A percentile compares a stretch with the other conserved stretches of the same genome.
These are phyloP conservation scores for Boloria euphrosyne DNA, from an alignment of 2,888 invertebrate genomes.

Conservation along the genomic window DNA sequence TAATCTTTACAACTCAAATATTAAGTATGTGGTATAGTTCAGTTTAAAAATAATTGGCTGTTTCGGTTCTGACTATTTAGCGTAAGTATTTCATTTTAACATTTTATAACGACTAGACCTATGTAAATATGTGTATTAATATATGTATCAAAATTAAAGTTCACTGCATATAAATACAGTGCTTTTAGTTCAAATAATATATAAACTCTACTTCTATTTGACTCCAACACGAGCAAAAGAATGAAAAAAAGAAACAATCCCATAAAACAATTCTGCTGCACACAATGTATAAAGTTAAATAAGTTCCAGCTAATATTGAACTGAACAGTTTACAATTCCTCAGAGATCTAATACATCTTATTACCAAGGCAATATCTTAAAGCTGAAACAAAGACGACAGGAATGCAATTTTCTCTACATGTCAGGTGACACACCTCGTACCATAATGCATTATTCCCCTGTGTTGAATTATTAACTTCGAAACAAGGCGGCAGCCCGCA, in stretches of 20 bases:
- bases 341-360: constrained; percentile 32
- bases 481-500: constrained; percentile 16
- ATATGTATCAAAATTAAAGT: too few species aligned
- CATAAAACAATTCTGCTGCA: background rate
- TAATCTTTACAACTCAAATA: constrained; percentile 12
- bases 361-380: constrained; percentile 31
- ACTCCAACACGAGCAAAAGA: too few species aligned
- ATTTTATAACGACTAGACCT: too few species aligned
- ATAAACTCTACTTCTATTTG: background rate
- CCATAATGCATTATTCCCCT: constrained; percentile 38
- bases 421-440: constrained; percentile 38
- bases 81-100: too few species aligned
- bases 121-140: too few species aligned
- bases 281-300: constrained; percentile 2
- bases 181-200: background rate
- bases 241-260: background rate
- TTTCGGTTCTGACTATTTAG: background rate
- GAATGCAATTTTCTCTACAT: constrained; percentile 38
- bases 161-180: background rate
- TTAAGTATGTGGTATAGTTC: constrained; percentile 8
- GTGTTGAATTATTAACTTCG: constrained; percentile 34
- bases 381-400: constrained; percentile 33
- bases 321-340: constrained; percentile 23
- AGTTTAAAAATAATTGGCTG: constrained; percentile 3
- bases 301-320: constrained; percentile 19